These are phyloP conservation scores for Cheilosia vernalis DNA, from an alignment of 2,888 invertebrate genomes.

Conservation along the genomic window DNA sequence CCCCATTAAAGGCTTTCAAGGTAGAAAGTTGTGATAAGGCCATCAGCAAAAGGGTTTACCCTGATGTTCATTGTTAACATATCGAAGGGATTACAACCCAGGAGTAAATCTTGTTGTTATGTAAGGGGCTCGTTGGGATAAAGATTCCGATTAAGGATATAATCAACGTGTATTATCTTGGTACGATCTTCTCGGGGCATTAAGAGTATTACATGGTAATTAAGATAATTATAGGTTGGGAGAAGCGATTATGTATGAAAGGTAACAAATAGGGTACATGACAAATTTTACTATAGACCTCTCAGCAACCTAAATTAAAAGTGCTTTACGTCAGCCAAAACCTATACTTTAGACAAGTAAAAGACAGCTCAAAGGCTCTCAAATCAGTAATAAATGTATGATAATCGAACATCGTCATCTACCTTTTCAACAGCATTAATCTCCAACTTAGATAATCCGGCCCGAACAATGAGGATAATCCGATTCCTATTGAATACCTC, in stretches of 20 bases:
- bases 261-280: too few species aligned
- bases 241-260: too few species aligned
- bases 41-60: not conserved
- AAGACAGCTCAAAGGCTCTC: not conserved
- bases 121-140: too few species aligned
- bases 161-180: too few species aligned
- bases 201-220: too few species aligned
- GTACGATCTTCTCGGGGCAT: too few species aligned
- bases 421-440: slow-evolving; percentile 27
- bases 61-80: not conserved
- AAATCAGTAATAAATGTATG: slow-evolving; percentile 9
- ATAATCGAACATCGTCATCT: slow-evolving; percentile 49
- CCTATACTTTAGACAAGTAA: too few species aligned
- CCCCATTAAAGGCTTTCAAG: not conserved
- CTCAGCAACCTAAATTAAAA: too few species aligned
- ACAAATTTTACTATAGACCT: too few species aligned
- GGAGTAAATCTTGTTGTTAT: not conserved
- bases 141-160: too few species aligned
- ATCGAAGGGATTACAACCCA: not conserved
- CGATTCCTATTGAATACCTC: slow-evolving; percentile 33
- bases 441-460: slow-evolving; percentile 7
- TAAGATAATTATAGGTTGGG: too few species aligned
- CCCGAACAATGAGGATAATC: slow-evolving; percentile 34
- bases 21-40: not conserved
- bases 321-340: too few species aligned